Percentiles rank a stretch among this genome's conserved stretches.
phyloP scores from a whole-genome alignment of 2,797 vertebrate species.

The Bradypodion ventrale region DNA sequence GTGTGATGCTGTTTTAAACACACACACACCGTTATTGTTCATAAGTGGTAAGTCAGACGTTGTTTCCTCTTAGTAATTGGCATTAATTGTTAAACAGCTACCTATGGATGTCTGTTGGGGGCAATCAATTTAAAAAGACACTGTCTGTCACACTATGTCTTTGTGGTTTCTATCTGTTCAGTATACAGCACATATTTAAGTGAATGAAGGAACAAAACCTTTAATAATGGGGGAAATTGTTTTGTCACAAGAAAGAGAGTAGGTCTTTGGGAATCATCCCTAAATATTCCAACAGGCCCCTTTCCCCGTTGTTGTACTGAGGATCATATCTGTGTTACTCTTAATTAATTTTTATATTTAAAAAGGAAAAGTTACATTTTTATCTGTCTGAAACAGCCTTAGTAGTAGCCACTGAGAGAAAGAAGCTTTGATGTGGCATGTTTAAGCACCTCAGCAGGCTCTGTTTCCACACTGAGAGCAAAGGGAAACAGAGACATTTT shows the following conservation, averaged over 20 bases:
- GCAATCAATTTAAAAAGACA: conserved; percentile 61
- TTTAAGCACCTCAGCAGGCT: background rate
- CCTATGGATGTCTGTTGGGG: conserved; percentile 57
- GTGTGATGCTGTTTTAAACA: too few relatives aligned
- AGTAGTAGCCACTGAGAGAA: background rate
- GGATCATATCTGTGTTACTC: background rate
- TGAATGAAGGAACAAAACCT: conserved; percentile 30
- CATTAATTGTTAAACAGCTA: conserved; percentile 77
- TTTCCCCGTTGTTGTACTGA: too few relatives aligned
- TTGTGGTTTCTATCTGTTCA: conserved; percentile 63
- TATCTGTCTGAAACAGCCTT: background rate
- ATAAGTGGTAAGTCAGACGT: conserved; percentile 74
- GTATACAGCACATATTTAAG: conserved; percentile 35
- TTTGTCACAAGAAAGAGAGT: too few relatives aligned
- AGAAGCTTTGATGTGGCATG: background rate
- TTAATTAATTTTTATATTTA: background rate
- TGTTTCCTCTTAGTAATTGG: conserved; percentile 69
- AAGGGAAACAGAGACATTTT: background rate
- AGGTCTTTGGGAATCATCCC: too few relatives aligned
- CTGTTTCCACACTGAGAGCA: background rate
- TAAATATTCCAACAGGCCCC: too few relatives aligned
- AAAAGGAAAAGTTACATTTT: background rate
- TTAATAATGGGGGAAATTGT: too few relatives aligned
- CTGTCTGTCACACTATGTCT: conserved; percentile 64
- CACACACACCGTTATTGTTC: too few relatives aligned